A percentile compares a stretch with the other conserved stretches of the same genome.
Evolutionary conservation across 2,888 invertebrate species (phyloP).

Genomic region (Polylopha cassiicola): DNA sequence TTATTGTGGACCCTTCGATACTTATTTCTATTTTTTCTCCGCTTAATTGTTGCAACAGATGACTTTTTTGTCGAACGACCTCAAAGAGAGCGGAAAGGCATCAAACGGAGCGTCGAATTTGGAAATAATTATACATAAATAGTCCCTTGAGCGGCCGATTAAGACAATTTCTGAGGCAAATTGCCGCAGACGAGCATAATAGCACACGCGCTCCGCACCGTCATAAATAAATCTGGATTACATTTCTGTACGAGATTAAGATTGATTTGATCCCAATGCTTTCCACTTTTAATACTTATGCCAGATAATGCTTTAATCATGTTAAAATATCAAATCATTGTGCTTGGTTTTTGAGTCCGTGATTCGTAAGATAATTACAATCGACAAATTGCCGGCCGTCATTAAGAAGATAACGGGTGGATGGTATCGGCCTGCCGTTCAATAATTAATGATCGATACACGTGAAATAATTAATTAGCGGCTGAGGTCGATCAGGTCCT

Average conservation of each 20-base stretch:
- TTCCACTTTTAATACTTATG: slow-evolving; percentile 70
- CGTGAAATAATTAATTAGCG: slow-evolving; percentile 76
- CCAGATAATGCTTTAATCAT: slow-evolving; percentile 63
- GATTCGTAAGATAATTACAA: slow-evolving; percentile 71
- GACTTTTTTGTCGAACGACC: slow-evolving; percentile 76
- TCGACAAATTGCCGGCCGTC: slow-evolving; percentile 72
- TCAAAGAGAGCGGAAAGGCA: slow-evolving; percentile 78
- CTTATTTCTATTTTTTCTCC: slow-evolving; percentile 74
- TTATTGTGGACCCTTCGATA: slow-evolving; percentile 77
- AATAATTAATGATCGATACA: slow-evolving; percentile 76
- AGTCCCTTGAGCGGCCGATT: slow-evolving; percentile 78
- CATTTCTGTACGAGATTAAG: slow-evolving; percentile 76
- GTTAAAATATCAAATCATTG: slow-evolving; percentile 71
- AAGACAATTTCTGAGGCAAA: slow-evolving; percentile 78
- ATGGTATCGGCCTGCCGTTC: slow-evolving; percentile 51
- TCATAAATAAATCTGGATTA: slow-evolving; percentile 78
- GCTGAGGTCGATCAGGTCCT: slow-evolving; percentile 54
- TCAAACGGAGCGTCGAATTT: slow-evolving; percentile 77
- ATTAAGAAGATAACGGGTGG: slow-evolving; percentile 69
- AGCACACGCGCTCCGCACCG: slow-evolving; percentile 71
- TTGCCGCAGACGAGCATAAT: slow-evolving; percentile 77
- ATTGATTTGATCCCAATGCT: slow-evolving; percentile 75
- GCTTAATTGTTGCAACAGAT: slow-evolving; percentile 77
- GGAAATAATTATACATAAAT: slow-evolving; percentile 78
- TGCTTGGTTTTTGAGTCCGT: slow-evolving; percentile 59